Evolutionary conservation across 2,797 vertebrate genomes (phyloP), one percentile per base, ranked within the genome.

Genomic region (Cossypha dichroa): DNA sequence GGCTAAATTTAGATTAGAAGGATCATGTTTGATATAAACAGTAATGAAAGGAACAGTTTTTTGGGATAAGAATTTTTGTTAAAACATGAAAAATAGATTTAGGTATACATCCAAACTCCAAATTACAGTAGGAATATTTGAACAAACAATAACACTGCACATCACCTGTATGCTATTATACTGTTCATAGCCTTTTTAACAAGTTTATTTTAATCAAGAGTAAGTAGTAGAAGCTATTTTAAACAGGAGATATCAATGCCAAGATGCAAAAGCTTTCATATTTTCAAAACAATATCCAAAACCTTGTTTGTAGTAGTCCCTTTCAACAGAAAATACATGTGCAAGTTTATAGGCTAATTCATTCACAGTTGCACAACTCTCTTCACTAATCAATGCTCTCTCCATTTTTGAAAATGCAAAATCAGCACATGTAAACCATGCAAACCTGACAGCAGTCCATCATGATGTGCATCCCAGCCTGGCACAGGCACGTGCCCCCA

Each of bases 41-140:
- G 15, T 49, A 85, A 68, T 46, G 86, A 49, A 88, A 55, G 43
- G 28, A 90, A 45, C 25, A 73, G 22, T 22, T 54, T 85, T 93
- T 83, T 2, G 2, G 3, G 13, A 1, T 10, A 8, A 9, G 3
- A 69, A 51, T 70, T 92, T 95, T 59, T 86, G 28, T 90, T 91
- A 56, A 68, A 96, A 56, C 23, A 68, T 1, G 13, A 69, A 93
- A 93, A 94, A 88, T 29, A 88, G 38, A 64, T 84, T 95, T 87
- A 75, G 38, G 18, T 87, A 31, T 62, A 40, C 15, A 81, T 78
- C 33, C 79, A 80, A 60, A 29, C 62, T 76, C 59, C 66, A 83
- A 67, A 88, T 78, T 59, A 88, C 75, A 76, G 13, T 55, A 94
- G 93, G 38, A 87, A 41, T 22, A 89, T 94, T 90, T 97, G 45